A percentile compares a stretch with the other conserved stretches of the same genome.
Conservation (phyloP, 2,888 invertebrate species). For the Ormyrus thymus region DNA sequence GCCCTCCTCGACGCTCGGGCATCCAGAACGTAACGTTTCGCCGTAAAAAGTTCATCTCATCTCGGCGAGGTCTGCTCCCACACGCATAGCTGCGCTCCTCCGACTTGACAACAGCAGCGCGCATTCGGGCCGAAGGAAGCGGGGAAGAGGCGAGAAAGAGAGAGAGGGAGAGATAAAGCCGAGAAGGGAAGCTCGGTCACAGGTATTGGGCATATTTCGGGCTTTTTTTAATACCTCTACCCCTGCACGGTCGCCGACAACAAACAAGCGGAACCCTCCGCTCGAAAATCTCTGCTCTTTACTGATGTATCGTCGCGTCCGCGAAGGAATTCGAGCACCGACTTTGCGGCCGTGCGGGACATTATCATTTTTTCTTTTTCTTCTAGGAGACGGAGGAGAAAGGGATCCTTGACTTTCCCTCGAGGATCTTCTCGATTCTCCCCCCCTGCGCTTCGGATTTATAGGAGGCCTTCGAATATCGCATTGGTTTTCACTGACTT, state of each 20-base stretch:
- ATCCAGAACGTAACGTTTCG: slow-evolving; percentile 7
- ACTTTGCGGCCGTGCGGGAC: slow-evolving; percentile 19
- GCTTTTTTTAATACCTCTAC: slow-evolving; percentile 31
- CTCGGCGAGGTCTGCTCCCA: slow-evolving; percentile 9
- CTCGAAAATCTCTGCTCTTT: background rate
- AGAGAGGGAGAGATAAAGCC: slow-evolving; percentile 13
- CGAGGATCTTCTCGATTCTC: slow-evolving; percentile 28
- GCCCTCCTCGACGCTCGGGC: background rate
- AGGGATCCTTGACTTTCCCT: slow-evolving; percentile 16
- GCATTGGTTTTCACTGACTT: background rate
- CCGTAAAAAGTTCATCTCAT: slow-evolving; percentile 29
- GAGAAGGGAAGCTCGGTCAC: slow-evolving; percentile 4
- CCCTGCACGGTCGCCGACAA: background rate
- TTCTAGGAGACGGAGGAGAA: slow-evolving; percentile 8
- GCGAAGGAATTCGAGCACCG: slow-evolving; percentile 17
- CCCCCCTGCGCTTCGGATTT: slow-evolving; percentile 20
- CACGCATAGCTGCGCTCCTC: background rate
- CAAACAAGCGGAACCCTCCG: slow-evolving; percentile 42
- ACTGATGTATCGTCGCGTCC: slow-evolving; percentile 39
- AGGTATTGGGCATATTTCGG: slow-evolving; percentile 24
- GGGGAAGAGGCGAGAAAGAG: background rate
- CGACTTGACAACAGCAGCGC: background rate
- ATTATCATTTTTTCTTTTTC: slow-evolving; percentile 31
- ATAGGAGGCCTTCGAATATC: background rate
- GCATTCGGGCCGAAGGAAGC: background rate